Conservation (phyloP, 2,113 vertebrate genomes). For the Lonchura striata region DNA sequence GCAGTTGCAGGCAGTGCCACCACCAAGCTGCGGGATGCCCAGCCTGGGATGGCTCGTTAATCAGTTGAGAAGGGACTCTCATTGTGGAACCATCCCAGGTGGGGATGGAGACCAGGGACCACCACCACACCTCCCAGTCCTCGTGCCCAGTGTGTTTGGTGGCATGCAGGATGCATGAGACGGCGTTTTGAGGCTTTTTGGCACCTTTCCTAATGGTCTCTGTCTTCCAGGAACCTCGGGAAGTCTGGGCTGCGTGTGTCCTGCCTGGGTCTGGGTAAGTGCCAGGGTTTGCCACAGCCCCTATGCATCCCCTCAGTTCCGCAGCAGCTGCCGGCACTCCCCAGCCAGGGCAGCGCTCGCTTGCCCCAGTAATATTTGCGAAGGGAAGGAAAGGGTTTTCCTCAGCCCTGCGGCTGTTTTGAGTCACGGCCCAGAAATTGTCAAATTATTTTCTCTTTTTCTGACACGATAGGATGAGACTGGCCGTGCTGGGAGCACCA, state of each 20-base stretch:
- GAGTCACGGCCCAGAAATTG: background rate
- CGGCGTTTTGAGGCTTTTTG: background rate
- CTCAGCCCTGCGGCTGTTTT: background rate
- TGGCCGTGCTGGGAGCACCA: background rate
- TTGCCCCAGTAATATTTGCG: background rate
- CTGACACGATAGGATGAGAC: background rate
- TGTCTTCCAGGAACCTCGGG: constrained; percentile 91
- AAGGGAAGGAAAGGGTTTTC: constrained; percentile 42
- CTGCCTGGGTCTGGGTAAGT: constrained; percentile 96
- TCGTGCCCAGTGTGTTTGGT: rapidly evolving
- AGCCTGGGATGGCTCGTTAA: background rate
- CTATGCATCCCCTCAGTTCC: background rate
- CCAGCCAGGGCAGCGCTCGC: rapidly evolving
- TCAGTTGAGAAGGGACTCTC: background rate
- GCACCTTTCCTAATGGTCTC: background rate
- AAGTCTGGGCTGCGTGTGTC: constrained; percentile 97
- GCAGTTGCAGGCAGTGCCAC: background rate
- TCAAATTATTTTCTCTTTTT: background rate
- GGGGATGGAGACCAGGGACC: background rate
- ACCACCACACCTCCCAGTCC: background rate
- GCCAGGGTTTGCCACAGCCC: background rate
- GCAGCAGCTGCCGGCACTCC: background rate
- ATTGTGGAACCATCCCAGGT: background rate
- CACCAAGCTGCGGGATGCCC: rapidly evolving
- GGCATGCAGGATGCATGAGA: background rate